phyloP scores from a whole-genome alignment of 2,113 vertebrate species.

The Chaetura pelagica region DNA sequence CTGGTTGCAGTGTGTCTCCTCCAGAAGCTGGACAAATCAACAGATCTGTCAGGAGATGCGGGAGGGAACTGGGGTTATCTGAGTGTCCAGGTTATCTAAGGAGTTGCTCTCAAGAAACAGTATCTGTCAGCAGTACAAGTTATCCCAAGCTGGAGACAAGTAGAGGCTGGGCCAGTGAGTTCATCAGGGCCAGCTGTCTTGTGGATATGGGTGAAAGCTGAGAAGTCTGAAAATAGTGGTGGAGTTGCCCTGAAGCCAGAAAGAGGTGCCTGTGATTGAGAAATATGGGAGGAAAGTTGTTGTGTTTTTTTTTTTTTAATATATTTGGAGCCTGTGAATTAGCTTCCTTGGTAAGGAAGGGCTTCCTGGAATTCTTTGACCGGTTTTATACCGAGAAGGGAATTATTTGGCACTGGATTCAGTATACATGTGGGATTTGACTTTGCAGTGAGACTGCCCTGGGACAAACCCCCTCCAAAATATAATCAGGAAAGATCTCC shows the following conservation, averaged over 20 bases:
- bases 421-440: not conserved
- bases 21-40: not conserved
- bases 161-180: not conserved
- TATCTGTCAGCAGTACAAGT: slow-evolving; percentile 2
- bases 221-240: slow-evolving; percentile 33
- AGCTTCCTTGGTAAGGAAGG: slow-evolving; percentile 19
- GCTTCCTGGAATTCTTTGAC: slow-evolving; percentile 14
- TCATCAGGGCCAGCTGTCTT: slow-evolving; percentile 8
- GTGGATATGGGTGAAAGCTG: slow-evolving; percentile 1
- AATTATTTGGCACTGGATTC: slow-evolving; percentile 8
- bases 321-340: not conserved
- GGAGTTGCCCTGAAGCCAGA: not conserved
- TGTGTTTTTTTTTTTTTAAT: not conserved
- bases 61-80: slow-evolving; percentile 30
- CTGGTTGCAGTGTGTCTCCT: slow-evolving; percentile 5
- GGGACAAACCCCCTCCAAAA: slow-evolving; percentile 26
- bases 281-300: slow-evolving; percentile 26
- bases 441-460: not conserved
- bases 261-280: slow-evolving; percentile 18
- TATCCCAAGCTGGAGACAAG: slow-evolving; percentile 18
- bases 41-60: slow-evolving; percentile 1
- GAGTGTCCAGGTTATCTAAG: slow-evolving; percentile 3
- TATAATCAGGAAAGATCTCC: slow-evolving; percentile 4
- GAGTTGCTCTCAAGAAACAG: not conserved
- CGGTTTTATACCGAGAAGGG: not conserved